Conservation (phyloP, 2,113 vertebrate species). For the Noctilio leporinus region DNA sequence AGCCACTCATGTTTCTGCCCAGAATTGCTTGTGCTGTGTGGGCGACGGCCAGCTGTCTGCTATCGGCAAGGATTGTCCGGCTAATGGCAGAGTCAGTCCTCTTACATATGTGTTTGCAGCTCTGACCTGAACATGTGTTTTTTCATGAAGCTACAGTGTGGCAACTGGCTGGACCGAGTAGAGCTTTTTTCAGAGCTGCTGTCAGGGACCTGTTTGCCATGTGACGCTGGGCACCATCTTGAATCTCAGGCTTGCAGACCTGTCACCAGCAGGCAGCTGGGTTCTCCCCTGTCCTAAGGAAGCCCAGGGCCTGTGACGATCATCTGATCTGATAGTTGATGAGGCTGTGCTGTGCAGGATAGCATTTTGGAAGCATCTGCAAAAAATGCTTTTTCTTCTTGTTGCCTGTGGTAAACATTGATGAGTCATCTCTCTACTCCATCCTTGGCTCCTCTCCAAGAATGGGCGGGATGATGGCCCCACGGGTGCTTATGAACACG, state of each 20-base stretch:
- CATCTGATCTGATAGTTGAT: not conserved
- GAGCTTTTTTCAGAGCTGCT: rapidly evolving
- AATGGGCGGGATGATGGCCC: rapidly evolving
- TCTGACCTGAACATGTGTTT: too few relatives aligned
- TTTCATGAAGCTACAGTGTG: not conserved
- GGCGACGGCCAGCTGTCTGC: not conserved
- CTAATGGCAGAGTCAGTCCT: not conserved
- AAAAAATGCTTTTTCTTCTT: not conserved
- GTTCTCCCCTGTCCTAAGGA: too few relatives aligned
- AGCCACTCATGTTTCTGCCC: not conserved
- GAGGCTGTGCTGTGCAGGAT: not conserved
- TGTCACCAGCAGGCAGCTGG: too few relatives aligned
- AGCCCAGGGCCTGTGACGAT: not conserved
- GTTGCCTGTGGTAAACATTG: not conserved
- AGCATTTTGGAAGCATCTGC: not conserved
- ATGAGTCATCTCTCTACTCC: not conserved
- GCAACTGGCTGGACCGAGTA: not conserved
- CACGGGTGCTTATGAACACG: not conserved
- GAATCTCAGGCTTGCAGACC: not conserved
- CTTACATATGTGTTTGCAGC: rapidly evolving
- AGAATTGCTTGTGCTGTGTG: not conserved
- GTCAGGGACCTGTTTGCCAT: rapidly evolving
- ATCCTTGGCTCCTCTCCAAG: not conserved
- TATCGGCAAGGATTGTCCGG: not conserved
- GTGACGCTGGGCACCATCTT: not conserved